Evolutionary conservation across 2,888 invertebrate species (phyloP).

Genomic region (Aspidapion aeneum): DNA sequence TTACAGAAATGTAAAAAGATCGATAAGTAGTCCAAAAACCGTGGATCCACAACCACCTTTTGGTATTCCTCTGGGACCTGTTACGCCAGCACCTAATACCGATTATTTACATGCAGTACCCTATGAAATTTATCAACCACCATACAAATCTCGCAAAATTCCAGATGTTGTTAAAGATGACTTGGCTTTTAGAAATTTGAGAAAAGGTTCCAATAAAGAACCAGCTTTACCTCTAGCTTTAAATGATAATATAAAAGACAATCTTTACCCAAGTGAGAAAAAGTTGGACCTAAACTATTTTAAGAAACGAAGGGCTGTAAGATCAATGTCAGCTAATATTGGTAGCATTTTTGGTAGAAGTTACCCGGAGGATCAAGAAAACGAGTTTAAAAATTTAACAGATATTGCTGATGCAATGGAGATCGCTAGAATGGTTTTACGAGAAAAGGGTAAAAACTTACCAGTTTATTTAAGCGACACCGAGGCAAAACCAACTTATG

Average conservation of each 20-base stretch:
- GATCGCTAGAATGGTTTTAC: conserved; percentile 46
- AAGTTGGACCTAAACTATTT: conserved; percentile 47
- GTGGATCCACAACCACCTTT: conserved; percentile 85
- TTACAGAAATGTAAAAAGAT: conserved; percentile 74
- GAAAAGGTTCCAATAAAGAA: conserved; percentile 69
- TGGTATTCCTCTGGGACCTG: conserved; percentile 84
- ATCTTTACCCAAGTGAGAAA: conserved; percentile 6
- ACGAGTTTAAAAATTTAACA: conserved; percentile 39
- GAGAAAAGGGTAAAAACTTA: conserved; percentile 45
- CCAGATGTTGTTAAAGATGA: conserved; percentile 87
- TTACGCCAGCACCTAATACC: conserved; percentile 73
- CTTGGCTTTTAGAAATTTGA: conserved; percentile 77
- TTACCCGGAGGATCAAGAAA: conserved; percentile 29
- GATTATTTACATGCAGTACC: conserved; percentile 82
- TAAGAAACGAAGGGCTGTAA: conserved; percentile 74
- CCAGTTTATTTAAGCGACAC: conserved; percentile 46
- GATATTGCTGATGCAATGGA: conserved; percentile 49
- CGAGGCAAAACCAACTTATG: conserved; percentile 34
- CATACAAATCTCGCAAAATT: conserved; percentile 63
- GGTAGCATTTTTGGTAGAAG: conserved; percentile 71
- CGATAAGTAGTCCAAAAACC: conserved; percentile 68
- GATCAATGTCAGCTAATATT: conserved; percentile 82
- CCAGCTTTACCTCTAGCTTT: conserved; percentile 48
- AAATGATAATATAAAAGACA: conserved; percentile 48
- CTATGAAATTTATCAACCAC: conserved; percentile 56